Conservation (phyloP, 2,888 invertebrate genomes). For the Agrypnus murinus region DNA sequence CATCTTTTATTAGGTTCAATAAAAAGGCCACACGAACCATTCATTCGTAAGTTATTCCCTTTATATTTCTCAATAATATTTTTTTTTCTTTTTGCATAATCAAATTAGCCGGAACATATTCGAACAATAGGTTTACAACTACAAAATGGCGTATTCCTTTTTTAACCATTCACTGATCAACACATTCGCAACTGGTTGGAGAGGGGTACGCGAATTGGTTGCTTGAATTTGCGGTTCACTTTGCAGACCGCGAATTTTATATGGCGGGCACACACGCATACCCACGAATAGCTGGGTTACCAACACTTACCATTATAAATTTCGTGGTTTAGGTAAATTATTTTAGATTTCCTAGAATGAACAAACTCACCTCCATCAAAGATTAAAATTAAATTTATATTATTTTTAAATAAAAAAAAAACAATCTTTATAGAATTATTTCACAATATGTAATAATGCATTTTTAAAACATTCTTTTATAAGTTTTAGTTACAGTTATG, state of each 20-base stretch:
- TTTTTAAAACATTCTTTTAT: too few species aligned
- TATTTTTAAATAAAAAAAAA: too few species aligned
- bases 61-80: constrained; percentile 22
- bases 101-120: constrained; percentile 13
- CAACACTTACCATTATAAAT: too few species aligned
- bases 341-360: too few species aligned
- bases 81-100: background rate
- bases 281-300: background rate
- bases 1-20: constrained; percentile 13
- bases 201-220: constrained; percentile 48
- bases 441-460: too few species aligned
- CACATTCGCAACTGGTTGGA: constrained; percentile 55
- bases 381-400: too few species aligned
- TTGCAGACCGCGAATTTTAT: constrained; percentile 37
- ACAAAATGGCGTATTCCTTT: constrained; percentile 64
- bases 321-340: too few species aligned
- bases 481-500: too few species aligned
- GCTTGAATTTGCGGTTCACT: constrained; percentile 37
- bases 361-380: too few species aligned
- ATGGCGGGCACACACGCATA: constrained; percentile 29
- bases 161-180: constrained; percentile 61
- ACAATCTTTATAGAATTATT: too few species aligned
- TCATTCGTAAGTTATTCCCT: constrained; percentile 12
- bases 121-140: constrained; percentile 38
- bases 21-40: constrained; percentile 24